Base-by-base conservation (phyloP, 2,888 invertebrate species). In the Adineta ricciae region DNA sequence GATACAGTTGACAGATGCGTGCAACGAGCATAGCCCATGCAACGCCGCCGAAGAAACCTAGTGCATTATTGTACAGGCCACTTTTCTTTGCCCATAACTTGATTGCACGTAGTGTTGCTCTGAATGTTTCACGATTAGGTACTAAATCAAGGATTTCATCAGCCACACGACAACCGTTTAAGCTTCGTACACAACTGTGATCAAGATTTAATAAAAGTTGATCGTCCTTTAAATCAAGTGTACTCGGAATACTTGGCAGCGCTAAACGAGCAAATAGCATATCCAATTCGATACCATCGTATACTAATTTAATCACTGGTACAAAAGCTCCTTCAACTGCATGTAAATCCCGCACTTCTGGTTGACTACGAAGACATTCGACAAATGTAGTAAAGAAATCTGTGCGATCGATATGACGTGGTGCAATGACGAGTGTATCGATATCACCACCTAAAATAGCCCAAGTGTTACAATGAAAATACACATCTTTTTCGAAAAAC, bases 11-110 rank as follows among this genome's bases (percentile, higher is more conserved):
- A 90, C 98, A 99, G 0, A 97, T 97, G 87, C 98, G 93, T 0
- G 99, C 99, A 0, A 98, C 98, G 85, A 99, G 91, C 96, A 99
- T 99, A 2, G 99, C 99, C 99, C 99, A 99, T 0, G 97, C 96
- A 21, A 99, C 97, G 86, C 99, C 99, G 73, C 97, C 97, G 84
- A 99, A 93, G 91, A 97, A 99, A 78, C 99, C 99, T 88, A 99
- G 92, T 0, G 95, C 95, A 92, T 99, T 99, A 84, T 97, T 98
- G 92, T 99, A 99, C 88, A 99, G 96, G 84, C 98, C 97, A 91
- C 95, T 95, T 88, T 93, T 88, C 90, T 90, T 98, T 1, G 98
- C 98, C 98, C 98, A 99, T 64, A 99, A 92, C 91, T 99, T 99
- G 88, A 99, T 96, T 56, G 97, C 94, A 87, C 98, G 92, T 85